phyloP scores from a whole-genome alignment of 2,797 vertebrate species.

The Champsocephalus gunnari region DNA sequence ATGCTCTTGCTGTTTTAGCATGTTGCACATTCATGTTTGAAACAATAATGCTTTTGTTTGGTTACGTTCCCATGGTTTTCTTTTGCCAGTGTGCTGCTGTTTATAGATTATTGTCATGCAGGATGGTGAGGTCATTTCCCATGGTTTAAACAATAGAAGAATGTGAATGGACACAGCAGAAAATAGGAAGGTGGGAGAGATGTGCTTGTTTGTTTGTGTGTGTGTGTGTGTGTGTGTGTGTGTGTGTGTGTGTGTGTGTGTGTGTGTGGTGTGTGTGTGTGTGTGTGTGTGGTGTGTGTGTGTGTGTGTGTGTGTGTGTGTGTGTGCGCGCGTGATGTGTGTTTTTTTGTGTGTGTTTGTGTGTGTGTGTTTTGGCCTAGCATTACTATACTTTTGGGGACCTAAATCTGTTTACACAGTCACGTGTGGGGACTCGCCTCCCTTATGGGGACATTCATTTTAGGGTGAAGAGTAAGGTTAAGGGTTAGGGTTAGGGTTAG shows the following conservation, averaged over 20 bases:
- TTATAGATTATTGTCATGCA: conserved; percentile 62
- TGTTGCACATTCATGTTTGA: conserved; percentile 50
- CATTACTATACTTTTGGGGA: too few relatives aligned
- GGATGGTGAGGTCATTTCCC: conserved; percentile 77
- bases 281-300: conserved; percentile 12
- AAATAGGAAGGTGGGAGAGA: conserved; percentile 55
- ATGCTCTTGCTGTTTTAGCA: conserved; percentile 26
- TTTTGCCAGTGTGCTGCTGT: conserved; percentile 48
- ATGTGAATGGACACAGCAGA: conserved; percentile 54
- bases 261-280: conserved; percentile 28
- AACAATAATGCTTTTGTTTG: conserved; percentile 74
- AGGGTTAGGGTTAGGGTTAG: too few relatives aligned
- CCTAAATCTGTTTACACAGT: too few relatives aligned
- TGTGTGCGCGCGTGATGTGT: neutral
- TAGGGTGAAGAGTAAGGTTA: too few relatives aligned
- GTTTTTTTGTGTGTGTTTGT: conserved; percentile 16
- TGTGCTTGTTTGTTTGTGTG: conserved; percentile 30
- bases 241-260: conserved; percentile 17
- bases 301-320: conserved; percentile 4
- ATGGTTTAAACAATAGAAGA: conserved; percentile 70
- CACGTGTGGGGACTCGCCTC: too few relatives aligned
- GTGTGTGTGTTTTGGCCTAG: too few relatives aligned
- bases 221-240: conserved; percentile 17
- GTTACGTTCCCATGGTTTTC: conserved; percentile 63
- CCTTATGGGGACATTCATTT: too few relatives aligned